Percentiles rank a stretch among this genome's conserved stretches.
phyloP scores from a whole-genome alignment of 2,888 invertebrate species.

The Ctenicera cuprea region DNA sequence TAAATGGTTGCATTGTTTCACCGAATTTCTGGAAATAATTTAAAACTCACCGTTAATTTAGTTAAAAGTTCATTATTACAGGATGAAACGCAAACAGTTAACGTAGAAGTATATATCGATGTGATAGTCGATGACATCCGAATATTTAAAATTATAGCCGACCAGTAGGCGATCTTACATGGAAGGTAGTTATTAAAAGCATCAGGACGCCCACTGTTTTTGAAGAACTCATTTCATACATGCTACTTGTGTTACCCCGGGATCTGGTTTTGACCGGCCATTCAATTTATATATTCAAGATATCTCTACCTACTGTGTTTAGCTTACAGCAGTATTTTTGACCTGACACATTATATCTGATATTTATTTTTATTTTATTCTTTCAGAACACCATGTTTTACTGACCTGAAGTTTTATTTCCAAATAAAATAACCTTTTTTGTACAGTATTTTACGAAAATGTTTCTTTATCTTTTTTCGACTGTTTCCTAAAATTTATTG shows the following conservation, averaged over 20 bases:
- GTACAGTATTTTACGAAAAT: neutral
- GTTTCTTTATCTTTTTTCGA: too few species aligned
- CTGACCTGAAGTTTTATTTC: constrained; percentile 27
- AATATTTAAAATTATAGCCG: constrained; percentile 67
- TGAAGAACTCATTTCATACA: constrained; percentile 70
- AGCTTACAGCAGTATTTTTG: constrained; percentile 57
- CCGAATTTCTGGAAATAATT: neutral
- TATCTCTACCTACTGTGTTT: constrained; percentile 59
- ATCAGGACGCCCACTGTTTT: constrained; percentile 71
- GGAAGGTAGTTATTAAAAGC: constrained; percentile 69
- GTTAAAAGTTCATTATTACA: constrained; percentile 10
- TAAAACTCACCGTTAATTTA: neutral
- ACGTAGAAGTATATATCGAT: constrained; percentile 16
- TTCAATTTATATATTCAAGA: constrained; percentile 64
- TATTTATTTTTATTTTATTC: constrained; percentile 52
- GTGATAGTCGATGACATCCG: constrained; percentile 64
- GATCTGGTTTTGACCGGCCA: constrained; percentile 68
- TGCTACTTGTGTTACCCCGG: constrained; percentile 71
- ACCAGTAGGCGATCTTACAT: constrained; percentile 60
- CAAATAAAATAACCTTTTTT: neutral
- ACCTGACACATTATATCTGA: constrained; percentile 58
- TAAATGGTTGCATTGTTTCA: neutral
- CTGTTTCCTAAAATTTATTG: too few species aligned
- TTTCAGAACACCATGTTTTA: constrained; percentile 40
- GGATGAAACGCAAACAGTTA: neutral